A percentile compares a stretch with the other conserved stretches of the same genome.
These are phyloP conservation scores for Acipenser oxyrinchus DNA, from an alignment of 2,797 vertebrate genomes.

Conservation along the genomic window DNA sequence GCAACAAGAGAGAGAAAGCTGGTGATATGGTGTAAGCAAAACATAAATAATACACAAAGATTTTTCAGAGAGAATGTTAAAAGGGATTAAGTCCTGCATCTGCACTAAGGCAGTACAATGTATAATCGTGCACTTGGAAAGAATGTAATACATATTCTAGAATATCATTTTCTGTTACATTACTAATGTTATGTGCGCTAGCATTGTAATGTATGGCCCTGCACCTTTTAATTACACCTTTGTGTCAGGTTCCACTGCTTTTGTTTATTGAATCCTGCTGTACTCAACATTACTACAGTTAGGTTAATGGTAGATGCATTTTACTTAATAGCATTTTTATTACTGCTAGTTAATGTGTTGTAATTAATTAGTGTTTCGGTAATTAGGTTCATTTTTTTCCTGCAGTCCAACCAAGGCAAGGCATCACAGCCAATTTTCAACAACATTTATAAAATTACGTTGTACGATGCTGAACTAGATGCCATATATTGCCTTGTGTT, in stretches of 20 bases:
- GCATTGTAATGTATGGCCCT: conserved; percentile 55
- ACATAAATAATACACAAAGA: too few species aligned
- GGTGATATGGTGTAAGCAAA: too few species aligned
- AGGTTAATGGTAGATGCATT: conserved; percentile 76
- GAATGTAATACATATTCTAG: too few species aligned
- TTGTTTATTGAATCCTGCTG: conserved; percentile 69
- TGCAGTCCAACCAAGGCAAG: conserved; percentile 58
- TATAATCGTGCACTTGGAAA: too few species aligned
- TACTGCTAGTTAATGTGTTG: conserved; percentile 62
- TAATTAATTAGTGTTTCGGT: conserved; percentile 62
- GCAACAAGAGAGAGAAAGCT: too few species aligned
- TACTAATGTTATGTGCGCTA: conserved; percentile 44
- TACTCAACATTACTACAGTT: conserved; percentile 70
- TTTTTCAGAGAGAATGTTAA: too few species aligned
- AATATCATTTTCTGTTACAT: conserved; percentile 17
- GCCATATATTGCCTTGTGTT: background rate
- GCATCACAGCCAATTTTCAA: conserved; percentile 59
- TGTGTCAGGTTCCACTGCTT: conserved; percentile 47
- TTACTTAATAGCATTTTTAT: conserved; percentile 77
- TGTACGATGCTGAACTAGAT: background rate
- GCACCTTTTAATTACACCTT: conserved; percentile 59
- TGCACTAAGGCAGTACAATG: too few species aligned
- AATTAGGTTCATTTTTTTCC: conserved; percentile 59
- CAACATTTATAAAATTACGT: conserved; percentile 55
- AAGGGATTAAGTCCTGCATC: too few species aligned